Base-by-base conservation (phyloP, 1,140 invertebrate genomes). In the Carposina sasakii region DNA sequence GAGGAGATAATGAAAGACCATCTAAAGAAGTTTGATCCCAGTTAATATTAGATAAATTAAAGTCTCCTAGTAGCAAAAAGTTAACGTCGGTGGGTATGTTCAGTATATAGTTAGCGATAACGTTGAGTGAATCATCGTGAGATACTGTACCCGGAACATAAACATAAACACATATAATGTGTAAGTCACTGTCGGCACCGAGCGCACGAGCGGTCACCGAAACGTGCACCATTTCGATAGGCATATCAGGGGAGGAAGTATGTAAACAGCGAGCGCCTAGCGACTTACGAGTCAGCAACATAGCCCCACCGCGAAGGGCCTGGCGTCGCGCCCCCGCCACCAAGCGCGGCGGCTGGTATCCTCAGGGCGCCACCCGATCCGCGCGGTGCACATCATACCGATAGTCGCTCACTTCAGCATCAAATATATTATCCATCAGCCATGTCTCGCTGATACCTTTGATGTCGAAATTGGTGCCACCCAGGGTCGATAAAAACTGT, bases 161-260 rank as follows among this genome's bases (percentile, higher is more conserved):
- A 10, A 39, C 12, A 13, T 39, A 39, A 39, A 39, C 36, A 13
- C 36, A 39, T 8, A 39, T 39, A 13, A 39, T 39, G 22, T 39
- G 17, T 9, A 39, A 13, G 36, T 39, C 19, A 8, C 36, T 17
- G 19, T 9, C 19, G 12, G 36, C 36, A 8, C 36, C 9, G 5
- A 39, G 9, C 9, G 20, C 9, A 10, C 10, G 36, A 8, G 36
- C 36, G 9, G 12, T 5, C 12, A 39, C 22, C 9, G 9, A 6
- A 21, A 39, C 20, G 22, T 39, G 36, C 20, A 39, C 19, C 17
- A 39, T 20, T 12, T 39, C 17, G 17, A 21, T 21, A 6, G 36
- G 19, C 3, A 13, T 9, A 21, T n/a, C n/a, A 21, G 36, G 36
- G n/a, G n/a, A n/a, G 5, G 36, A 5, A 8, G 19, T 8, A 12